phyloP scores from a whole-genome alignment of 2,888 invertebrate genomes.

The Phyto melanocephala region DNA sequence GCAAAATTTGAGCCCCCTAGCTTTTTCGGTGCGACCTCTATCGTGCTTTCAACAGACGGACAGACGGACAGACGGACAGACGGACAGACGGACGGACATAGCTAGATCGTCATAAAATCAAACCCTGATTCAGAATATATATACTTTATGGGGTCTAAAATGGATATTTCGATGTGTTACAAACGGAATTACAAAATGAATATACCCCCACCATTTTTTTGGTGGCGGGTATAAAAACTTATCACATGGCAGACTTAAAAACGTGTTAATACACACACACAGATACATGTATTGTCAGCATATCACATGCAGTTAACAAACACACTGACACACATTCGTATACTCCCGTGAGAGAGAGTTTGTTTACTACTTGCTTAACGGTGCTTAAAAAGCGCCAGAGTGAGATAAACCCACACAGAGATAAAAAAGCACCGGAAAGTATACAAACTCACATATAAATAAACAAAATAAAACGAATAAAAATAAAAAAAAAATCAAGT shows the following conservation, averaged over 20 bases:
- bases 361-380: constrained; percentile 60
- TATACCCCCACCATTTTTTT: no score
- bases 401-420: constrained; percentile 75
- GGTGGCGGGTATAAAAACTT: no score
- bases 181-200: no score
- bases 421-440: constrained; percentile 69
- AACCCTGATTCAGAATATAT: no score
- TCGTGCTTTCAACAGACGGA: no score
- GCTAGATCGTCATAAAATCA: no score
- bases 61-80: no score
- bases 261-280: constrained; percentile 29
- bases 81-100: no score
- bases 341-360: constrained; percentile 64
- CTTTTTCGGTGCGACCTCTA: no score
- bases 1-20: no score
- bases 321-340: neutral
- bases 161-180: no score
- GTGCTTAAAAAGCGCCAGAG: constrained; percentile 70
- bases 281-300: constrained; percentile 2
- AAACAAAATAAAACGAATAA: constrained; percentile 56
- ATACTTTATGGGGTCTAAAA: no score
- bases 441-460: constrained; percentile 65
- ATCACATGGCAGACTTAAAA: constrained; percentile 51
- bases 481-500: constrained; percentile 42
- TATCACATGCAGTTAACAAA: neutral